Percentiles rank a stretch among this genome's conserved stretches.
Evolutionary conservation across 2,113 vertebrate genomes (phyloP).

Genomic region (Lates calcarifer): DNA sequence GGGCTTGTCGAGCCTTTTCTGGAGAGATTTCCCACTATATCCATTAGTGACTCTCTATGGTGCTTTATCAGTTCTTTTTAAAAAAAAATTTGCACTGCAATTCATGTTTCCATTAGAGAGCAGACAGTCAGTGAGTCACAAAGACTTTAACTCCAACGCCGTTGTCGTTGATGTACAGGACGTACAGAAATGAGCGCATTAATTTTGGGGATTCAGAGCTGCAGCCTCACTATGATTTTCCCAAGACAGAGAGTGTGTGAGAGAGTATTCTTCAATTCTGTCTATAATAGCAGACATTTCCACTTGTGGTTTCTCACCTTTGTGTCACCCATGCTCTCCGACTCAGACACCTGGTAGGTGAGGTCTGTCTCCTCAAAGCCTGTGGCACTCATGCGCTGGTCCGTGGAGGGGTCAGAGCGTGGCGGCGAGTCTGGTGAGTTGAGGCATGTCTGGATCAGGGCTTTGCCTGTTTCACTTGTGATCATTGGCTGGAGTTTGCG

Average conservation of each 20-base stretch:
- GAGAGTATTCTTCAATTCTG: background rate
- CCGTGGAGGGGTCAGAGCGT: constrained; percentile 94
- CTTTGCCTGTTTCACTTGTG: constrained; percentile 99
- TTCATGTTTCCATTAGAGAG: constrained; percentile 42
- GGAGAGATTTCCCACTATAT: constrained; percentile 49
- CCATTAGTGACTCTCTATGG: constrained; percentile 33
- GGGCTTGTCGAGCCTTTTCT: constrained; percentile 37
- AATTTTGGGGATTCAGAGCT: constrained; percentile 19
- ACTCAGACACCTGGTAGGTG: constrained; percentile 98
- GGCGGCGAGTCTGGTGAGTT: constrained; percentile 99
- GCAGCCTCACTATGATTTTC: background rate
- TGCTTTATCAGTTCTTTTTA: constrained; percentile 8
- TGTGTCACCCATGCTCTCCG: constrained; percentile 97
- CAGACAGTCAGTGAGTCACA: constrained; percentile 55
- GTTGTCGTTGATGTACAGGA: background rate
- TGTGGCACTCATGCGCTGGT: constrained; percentile 99
- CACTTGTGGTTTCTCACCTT: constrained; percentile 86
- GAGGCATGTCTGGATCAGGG: constrained; percentile 98
- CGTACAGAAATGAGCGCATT: background rate
- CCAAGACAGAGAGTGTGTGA: background rate
- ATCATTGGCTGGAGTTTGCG: constrained; percentile 99
- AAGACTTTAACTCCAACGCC: constrained; percentile 1
- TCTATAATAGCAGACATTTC: background rate
- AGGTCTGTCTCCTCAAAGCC: constrained; percentile 99
- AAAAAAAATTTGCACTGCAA: constrained; percentile 17